Base-by-base conservation (phyloP, 1,140 invertebrate species). In the Drosophila pallidifrons region DNA sequence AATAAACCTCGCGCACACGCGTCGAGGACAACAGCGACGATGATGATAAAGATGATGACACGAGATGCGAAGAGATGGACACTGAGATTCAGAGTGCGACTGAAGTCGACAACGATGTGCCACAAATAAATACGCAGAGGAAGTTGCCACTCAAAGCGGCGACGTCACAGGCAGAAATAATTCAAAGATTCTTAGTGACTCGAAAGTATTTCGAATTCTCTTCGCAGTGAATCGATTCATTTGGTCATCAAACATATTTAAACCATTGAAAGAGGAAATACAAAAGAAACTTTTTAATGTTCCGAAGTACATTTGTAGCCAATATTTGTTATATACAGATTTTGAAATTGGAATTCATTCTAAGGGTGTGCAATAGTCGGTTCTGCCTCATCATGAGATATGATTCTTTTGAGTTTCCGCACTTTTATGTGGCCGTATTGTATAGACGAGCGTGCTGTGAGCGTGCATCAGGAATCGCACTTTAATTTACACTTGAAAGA, bases 401-500 rank as follows among this genome's bases (percentile, higher is more conserved):
- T 52, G 8, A 10, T 28, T 30, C 38, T 49, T 28, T 57, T 41
- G 69, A 66, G 60, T 66, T 65, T 73, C 58, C 58, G 64, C 45
- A 35, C 15, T 46, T 77, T 76, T 76, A 71, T 76, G 64, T 32
- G 51, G 60, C 60, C 68, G 20, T 25, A 32, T 61, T 30, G 54
- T 15, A 47, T 16, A 55, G 47, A 25, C 30, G 28, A 55, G 43
- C 49, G 77, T 59, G 69, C 57, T 88, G 74, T 89, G 85, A 82
- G 85, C 65, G 77, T 80, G 83, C 83, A 80, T 80, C 54, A 72
- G 67, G 52, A 77, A 80, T 72, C 80, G 57, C 75, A 79, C 72
- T 85, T 85, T 74, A 78, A 89, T 85, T 81, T 55, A 79, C 79
- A 81, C 79, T 81, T 63, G 76, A 81, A 68, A 79, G 76, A 75